Conservation (phyloP, 1,140 invertebrate species). For the Philopotamus ludificatus region DNA sequence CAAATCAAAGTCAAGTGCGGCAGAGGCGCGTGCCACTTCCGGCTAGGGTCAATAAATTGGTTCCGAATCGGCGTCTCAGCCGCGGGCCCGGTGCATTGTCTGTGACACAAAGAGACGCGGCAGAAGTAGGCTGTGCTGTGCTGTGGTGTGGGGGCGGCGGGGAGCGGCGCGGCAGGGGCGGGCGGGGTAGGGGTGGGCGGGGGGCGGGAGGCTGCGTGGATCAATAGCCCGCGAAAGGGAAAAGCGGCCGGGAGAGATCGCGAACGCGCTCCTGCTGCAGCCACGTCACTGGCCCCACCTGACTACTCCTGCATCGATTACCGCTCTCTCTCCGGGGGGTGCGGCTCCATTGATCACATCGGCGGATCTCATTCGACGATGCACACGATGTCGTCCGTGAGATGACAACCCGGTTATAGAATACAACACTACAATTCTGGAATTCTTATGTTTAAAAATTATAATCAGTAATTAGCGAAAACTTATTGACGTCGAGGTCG, state of each 20-base stretch:
- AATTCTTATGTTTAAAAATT: no score
- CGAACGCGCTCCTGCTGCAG: neutral
- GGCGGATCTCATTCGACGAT: no score
- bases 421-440: no score
- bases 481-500: no score
- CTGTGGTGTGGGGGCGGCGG: neutral
- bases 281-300: conserved; percentile 15
- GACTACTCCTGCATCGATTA: conserved; percentile 5
- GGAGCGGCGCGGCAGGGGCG: neutral
- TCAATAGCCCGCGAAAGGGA: no score
- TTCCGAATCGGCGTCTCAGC: neutral
- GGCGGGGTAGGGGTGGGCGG: conserved; percentile 1
- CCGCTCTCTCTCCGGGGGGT: neutral
- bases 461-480: no score
- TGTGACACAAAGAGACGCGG: neutral
- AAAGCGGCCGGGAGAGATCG: neutral
- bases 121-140: neutral
- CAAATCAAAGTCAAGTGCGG: no score
- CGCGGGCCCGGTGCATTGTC: neutral
- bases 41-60: no score
- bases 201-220: conserved; percentile 25
- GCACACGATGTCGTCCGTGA: no score
- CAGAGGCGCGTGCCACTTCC: no score
- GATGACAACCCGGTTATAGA: no score
- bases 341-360: no score